phyloP scores from a whole-genome alignment of 2,888 invertebrate genomes.

The Beris chalybata region DNA sequence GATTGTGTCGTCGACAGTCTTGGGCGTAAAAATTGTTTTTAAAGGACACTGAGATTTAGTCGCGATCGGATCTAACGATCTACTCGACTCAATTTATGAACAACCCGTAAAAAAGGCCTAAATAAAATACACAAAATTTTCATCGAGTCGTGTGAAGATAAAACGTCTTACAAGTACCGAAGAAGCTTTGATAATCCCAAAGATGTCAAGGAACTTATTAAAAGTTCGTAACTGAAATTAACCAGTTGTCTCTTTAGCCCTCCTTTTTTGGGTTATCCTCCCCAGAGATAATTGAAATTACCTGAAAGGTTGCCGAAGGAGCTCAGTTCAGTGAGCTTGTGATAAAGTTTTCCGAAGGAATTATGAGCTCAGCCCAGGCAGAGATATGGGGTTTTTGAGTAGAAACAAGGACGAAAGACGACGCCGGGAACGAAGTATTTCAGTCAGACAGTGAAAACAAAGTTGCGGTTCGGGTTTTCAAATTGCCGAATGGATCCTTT shows the following conservation, averaged over 20 bases:
- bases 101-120: too few relatives aligned
- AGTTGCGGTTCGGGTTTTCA: constrained; percentile 27
- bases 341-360: constrained; percentile 33
- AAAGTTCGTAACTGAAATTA: constrained; percentile 40
- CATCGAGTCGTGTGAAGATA: too few relatives aligned
- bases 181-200: constrained; percentile 33
- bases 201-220: constrained; percentile 38
- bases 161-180: neutral
- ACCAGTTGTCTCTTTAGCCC: constrained; percentile 37
- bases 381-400: too few relatives aligned
- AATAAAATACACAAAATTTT: too few relatives aligned
- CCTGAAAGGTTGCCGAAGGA: constrained; percentile 35
- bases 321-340: constrained; percentile 18
- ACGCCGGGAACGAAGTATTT: too few relatives aligned
- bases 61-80: too few relatives aligned
- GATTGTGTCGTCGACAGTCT: constrained; percentile 15
- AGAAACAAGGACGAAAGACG: too few relatives aligned
- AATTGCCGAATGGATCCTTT: constrained; percentile 17
- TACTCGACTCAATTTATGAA: too few relatives aligned
- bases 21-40: constrained; percentile 21
- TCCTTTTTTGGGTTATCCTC: constrained; percentile 30
- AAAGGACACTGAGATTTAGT: neutral
- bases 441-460: constrained; percentile 14
- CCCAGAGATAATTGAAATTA: constrained; percentile 39
- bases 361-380: constrained; percentile 19